A percentile compares a stretch with the other conserved stretches of the same genome.
Conservation (phyloP, 2,888 invertebrate genomes). For the Dynastes hyllus region DNA sequence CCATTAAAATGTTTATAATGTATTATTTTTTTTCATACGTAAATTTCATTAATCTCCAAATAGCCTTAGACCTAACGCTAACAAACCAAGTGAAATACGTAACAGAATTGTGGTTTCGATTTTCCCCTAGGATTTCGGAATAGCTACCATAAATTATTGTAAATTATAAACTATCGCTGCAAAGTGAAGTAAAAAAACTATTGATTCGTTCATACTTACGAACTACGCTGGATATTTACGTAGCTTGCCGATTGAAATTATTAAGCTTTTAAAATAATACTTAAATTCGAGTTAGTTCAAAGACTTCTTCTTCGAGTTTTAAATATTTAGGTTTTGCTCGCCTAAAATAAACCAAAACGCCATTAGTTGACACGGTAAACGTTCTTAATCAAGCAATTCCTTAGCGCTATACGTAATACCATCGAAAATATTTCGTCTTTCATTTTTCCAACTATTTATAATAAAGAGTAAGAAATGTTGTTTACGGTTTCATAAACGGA, state of each 20-base stretch:
- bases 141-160: neutral
- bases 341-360: conserved; percentile 35
- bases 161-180: conserved; percentile 23
- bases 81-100: too few species aligned
- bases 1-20: too few species aligned
- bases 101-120: too few species aligned
- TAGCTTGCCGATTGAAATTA: conserved; percentile 19
- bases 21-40: too few species aligned
- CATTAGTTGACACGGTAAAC: conserved; percentile 10
- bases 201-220: neutral
- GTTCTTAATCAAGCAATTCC: conserved; percentile 8
- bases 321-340: conserved; percentile 36
- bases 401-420: neutral
- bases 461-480: conserved; percentile 17
- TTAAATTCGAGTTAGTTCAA: conserved; percentile 35
- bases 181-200: neutral
- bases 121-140: neutral
- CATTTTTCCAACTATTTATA: conserved; percentile 34
- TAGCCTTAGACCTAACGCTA: too few species aligned
- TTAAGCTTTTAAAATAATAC: conserved; percentile 27
- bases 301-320: conserved; percentile 22
- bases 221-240: conserved; percentile 15
- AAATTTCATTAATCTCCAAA: too few species aligned
- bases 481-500: conserved; percentile 17
- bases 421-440: neutral